Evolutionary conservation across 2,113 vertebrate species (phyloP), one percentile per base, ranked within the genome.

Genomic region (Lampris incognitus): DNA sequence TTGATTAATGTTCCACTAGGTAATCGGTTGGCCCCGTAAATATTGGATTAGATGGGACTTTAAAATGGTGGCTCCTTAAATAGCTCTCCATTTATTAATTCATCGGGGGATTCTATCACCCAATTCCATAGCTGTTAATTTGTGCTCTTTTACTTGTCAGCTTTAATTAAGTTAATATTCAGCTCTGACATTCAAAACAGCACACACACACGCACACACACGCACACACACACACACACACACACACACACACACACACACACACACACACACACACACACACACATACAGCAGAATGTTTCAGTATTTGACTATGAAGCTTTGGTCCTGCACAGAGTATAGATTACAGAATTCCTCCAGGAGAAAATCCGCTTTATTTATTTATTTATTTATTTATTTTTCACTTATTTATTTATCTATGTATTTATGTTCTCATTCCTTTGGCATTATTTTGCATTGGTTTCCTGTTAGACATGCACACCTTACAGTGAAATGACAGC

Each of bases 31-130:
- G 74, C 75, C 49, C 63, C 58, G 77, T 83, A 74, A 88, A 87
- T 74, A 90, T 48, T 66, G 73, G 66, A 85, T 90, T 84, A 74
- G 88, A 83, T 72, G 74, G n/a, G 58, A 56, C 75, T 83, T 77
- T 72, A 89, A 88, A 89, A 88, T 83, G 79, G 65, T 80, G 83
- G 73, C 58, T 83, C 85, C 73, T 79, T 59, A 89, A 92, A 92
- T 89, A 88, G 78, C 72, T 69, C 64, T 44, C 39, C 54, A 79
- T 65, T 66, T 75, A 82, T 83, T 85, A 74, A 89, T 87, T 74
- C 44, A 78, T 49, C 50, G 76, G 59, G 75, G 76, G 76, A 73
- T 88, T 85, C 58, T 86, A 80, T 88, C 81, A 78, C 85, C 79
- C 64, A 57, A 69, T 77, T 88, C 65, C 68, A 80, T 77, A 82